Evolutionary conservation across 2,113 vertebrate genomes (phyloP).

Genomic region (Nibea coibor): DNA sequence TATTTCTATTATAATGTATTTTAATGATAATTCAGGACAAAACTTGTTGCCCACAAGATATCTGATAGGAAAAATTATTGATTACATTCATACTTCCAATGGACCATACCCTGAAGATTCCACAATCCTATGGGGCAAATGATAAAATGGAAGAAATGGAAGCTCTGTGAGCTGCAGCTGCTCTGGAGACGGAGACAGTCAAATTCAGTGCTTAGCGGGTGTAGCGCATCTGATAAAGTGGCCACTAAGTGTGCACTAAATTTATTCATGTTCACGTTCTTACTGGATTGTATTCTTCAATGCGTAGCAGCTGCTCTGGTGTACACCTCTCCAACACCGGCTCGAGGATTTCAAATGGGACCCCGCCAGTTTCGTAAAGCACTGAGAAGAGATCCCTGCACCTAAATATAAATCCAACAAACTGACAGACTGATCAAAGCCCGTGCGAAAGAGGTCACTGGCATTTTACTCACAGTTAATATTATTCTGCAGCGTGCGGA

Average conservation of each 20-base stretch:
- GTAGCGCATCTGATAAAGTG: slow-evolving; percentile 9
- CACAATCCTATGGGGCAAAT: background rate
- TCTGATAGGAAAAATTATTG: background rate
- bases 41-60: background rate
- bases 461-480: slow-evolving; percentile 86
- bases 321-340: slow-evolving; percentile 91
- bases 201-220: background rate
- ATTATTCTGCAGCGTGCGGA: slow-evolving; percentile 91
- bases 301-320: slow-evolving; percentile 87
- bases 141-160: no score
- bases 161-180: background rate
- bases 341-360: slow-evolving; percentile 92
- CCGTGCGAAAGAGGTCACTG: rapidly evolving
- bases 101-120: background rate
- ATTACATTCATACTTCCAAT: background rate
- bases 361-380: slow-evolving; percentile 89
- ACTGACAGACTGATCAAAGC: slow-evolving; percentile 6
- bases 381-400: slow-evolving; percentile 77
- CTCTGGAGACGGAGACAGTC: background rate
- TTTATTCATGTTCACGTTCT: slow-evolving; percentile 53
- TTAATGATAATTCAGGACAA: background rate
- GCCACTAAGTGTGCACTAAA: slow-evolving; percentile 12
- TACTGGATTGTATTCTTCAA: slow-evolving; percentile 92
- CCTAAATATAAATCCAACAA: slow-evolving; percentile 31
- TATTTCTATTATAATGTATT: background rate